Evolutionary conservation across 2,113 vertebrate species (phyloP), one percentile per base, ranked within the genome.

Genomic region (Psittacara wagleri): DNA sequence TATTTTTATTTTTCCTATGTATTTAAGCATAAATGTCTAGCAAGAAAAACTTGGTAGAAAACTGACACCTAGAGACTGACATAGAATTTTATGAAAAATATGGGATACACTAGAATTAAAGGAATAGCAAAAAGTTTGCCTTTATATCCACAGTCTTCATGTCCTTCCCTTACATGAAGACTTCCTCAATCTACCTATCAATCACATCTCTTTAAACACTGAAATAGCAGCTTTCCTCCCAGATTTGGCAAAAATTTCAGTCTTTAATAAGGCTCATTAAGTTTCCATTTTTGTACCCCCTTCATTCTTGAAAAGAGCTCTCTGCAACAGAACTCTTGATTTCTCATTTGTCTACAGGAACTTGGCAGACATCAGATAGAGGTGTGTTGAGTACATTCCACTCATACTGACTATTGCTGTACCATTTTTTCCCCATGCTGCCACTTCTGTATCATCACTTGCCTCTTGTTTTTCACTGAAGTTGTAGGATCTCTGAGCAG

Each of bases 71-170:
- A 69, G 4, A 63, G 4, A 73, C 43, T 44, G 5, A 29, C 29
- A 41, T 2, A 62, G 13, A 25, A 83, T 12, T 31, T 3, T 28
- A 63, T 20, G 37, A 70, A 88, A 91, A 85, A 75, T 19, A 82
- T 0, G 7, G 17, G 78, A 48, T 55, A 64, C 0, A 0, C 7
- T 78, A 9, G 20, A 75, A 72, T 17, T 41, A 64, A 84, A 68
- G 20, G 15, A 87, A 49, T 2, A 49, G 35, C 39, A 51, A 80
- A 51, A 83, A 16, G 13, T 27, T 16, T 79, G n/a, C 51, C 62
- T 75, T 68, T 33, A 11, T 76, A 68, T 48, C 25, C 33, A 80
- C 3, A 5, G 14, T 54, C 31, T 61, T 64, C 54, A 43, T 1
- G 2, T 35, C 31, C 39, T 88, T 85, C 48, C 35, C 16, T 64